Conservation (phyloP, 2,797 vertebrate species). For the Poeciliopsis presidionis region DNA sequence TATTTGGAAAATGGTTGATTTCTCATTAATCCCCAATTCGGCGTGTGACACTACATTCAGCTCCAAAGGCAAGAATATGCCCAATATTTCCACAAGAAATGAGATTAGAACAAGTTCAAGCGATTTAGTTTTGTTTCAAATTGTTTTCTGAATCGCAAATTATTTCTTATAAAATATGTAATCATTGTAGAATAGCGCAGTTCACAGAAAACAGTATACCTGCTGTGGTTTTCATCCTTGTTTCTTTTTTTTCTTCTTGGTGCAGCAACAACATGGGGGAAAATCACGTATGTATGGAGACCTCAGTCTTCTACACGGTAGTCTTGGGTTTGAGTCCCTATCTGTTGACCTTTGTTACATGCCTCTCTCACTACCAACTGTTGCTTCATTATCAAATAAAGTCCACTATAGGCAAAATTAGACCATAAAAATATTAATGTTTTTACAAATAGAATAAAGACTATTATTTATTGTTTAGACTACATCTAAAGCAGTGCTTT, state of each 20-base stretch:
- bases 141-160: not conserved
- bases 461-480: not conserved
- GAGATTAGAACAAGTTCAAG: not conserved
- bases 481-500: not conserved
- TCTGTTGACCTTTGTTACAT: no score
- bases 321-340: no score
- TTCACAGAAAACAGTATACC: not conserved
- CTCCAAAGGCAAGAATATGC: not conserved
- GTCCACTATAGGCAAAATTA: no score
- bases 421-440: not conserved
- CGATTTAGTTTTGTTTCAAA: not conserved
- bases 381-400: no score
- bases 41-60: not conserved
- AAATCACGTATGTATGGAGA: no score
- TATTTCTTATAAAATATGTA: not conserved
- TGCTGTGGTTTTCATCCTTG: not conserved
- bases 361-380: no score
- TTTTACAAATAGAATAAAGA: not conserved
- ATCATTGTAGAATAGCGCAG: not conserved
- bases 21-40: not conserved
- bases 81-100: not conserved
- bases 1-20: not conserved
- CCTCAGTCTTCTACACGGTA: no score
- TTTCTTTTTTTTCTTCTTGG: not conserved
- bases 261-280: no score